Base-by-base conservation (phyloP, 2,797 vertebrate species). In the Odontamblyopus lacepedii region DNA sequence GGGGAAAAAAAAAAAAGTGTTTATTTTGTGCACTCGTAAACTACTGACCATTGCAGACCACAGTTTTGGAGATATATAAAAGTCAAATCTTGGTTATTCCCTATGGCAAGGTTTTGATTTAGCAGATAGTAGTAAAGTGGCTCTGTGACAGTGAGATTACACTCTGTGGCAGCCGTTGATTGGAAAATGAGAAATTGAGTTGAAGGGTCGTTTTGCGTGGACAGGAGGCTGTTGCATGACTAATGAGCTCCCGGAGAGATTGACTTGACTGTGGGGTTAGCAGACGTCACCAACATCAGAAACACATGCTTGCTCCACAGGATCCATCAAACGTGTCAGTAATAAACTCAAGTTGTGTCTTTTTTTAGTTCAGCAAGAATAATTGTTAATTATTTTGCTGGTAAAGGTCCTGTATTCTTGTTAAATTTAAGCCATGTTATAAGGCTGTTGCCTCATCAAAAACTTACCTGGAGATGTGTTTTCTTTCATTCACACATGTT, bases 81-180 rank as follows among this genome's bases (percentile, higher is more conserved):
- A 60, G 15, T 0, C 15, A 2, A 16, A 30, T 60, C 27, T 60
- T 15, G 29, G 57, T 8, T 27, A 16, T 60, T 30, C 57, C 29
- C 9, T 30, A 1, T 51, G 64, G 16, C 4, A 30, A 5, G 3
- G 48, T 19, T 53, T 19, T 32, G 48, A 38, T 63, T 63, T 38
- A 63, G 50, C 32, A 67, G 23, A 29, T 30, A 18, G 5, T n/a
- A 32, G 27, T 30, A 44, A 65, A 26, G 41, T 13, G 27, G 16
- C 26, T 38, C 48, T 53, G 19, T 85, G 84, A 86, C 86, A 78
- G 60, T 64, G 73, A 85, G 90, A 90, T 92, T 90, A 89, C 74
- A 76, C 71, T 84, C 87, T 82, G 78, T 88, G 85, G 79, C 79
- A 72, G 3, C 30, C 74, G 80, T 78, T 85, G 85, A 91, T 90